A percentile compares a stretch with the other conserved stretches of the same genome.
phyloP scores from a whole-genome alignment of 2,797 vertebrate genomes.

The Sebastes minor region DNA sequence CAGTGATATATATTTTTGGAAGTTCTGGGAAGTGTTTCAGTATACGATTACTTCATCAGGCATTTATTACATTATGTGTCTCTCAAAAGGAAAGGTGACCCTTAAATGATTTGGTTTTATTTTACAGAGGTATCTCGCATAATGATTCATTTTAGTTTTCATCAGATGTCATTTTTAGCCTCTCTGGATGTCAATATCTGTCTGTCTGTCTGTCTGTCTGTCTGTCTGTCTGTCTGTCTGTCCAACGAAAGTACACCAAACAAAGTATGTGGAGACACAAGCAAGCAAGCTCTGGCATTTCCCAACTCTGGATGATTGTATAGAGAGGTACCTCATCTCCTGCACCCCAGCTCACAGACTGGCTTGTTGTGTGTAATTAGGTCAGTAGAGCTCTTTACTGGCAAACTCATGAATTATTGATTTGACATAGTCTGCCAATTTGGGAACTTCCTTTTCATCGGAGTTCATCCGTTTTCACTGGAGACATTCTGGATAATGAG shows the following conservation, averaged over 20 bases:
- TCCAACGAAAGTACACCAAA: not conserved
- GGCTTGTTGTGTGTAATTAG: constrained; percentile 51
- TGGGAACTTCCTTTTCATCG: constrained; percentile 24
- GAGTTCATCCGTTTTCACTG: constrained; percentile 33
- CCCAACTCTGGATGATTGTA: not conserved
- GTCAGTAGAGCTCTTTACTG: constrained; percentile 63
- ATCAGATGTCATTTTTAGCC: not conserved
- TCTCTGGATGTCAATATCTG: not conserved
- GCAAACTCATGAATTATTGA: constrained; percentile 71
- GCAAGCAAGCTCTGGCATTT: not conserved
- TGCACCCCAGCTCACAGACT: constrained; percentile 3
- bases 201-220: too few species aligned
- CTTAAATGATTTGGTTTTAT: not conserved
- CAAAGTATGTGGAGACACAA: not conserved
- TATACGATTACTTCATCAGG: not conserved
- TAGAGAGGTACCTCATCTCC: not conserved
- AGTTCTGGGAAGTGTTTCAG: not conserved
- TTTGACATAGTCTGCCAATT: constrained; percentile 47
- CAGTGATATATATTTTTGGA: not conserved
- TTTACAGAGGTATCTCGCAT: not conserved
- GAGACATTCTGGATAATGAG: constrained; percentile 36
- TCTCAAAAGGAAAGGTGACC: not conserved
- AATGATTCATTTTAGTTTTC: not conserved
- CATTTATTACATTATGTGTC: not conserved
- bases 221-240: too few species aligned